These are phyloP conservation scores for Hyposmocoma kahamanoa DNA, from an alignment of 1,140 invertebrate species.

Conservation along the genomic window DNA sequence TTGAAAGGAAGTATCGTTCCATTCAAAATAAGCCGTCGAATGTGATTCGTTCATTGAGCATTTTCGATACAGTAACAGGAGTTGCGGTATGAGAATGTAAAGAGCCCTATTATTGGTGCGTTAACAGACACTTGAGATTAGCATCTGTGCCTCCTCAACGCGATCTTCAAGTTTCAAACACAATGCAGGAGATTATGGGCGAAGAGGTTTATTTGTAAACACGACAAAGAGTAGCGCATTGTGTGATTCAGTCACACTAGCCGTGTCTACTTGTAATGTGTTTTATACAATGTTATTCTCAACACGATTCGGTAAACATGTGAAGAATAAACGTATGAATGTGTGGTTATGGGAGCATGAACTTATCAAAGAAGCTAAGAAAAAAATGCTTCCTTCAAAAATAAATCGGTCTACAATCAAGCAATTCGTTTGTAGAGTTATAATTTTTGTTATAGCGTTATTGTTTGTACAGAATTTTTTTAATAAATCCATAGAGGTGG, in stretches of 20 bases:
- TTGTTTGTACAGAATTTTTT: no score
- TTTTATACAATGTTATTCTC: conserved; percentile 54
- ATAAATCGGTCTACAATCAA: no score
- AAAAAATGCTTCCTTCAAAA: no score
- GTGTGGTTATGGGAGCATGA: no score
- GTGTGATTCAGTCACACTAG: conserved; percentile 38
- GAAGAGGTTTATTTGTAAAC: conserved; percentile 72
- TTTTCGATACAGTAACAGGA: conserved; percentile 30
- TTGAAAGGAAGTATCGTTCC: conserved; percentile 46
- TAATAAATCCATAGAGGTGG: no score
- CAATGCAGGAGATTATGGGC: conserved; percentile 60
- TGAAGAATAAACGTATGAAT: conserved; percentile 23
- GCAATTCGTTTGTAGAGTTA: no score
- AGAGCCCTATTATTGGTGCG: conserved; percentile 61
- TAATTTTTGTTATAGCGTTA: no score
- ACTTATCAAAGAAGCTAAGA: no score
- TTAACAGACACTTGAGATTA: conserved; percentile 73
- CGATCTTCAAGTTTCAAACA: conserved; percentile 53
- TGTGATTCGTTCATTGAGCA: conserved; percentile 50
- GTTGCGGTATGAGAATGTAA: conserved; percentile 52
- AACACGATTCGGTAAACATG: conserved; percentile 59
- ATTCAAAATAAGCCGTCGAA: conserved; percentile 40
- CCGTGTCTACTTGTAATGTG: conserved; percentile 45
- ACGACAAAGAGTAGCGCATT: conserved; percentile 57
- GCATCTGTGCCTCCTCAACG: conserved; percentile 62